Evolutionary conservation across 2,888 invertebrate genomes (phyloP), one percentile per base, ranked within the genome.

Genomic region (Nesidiocoris tenuis): DNA sequence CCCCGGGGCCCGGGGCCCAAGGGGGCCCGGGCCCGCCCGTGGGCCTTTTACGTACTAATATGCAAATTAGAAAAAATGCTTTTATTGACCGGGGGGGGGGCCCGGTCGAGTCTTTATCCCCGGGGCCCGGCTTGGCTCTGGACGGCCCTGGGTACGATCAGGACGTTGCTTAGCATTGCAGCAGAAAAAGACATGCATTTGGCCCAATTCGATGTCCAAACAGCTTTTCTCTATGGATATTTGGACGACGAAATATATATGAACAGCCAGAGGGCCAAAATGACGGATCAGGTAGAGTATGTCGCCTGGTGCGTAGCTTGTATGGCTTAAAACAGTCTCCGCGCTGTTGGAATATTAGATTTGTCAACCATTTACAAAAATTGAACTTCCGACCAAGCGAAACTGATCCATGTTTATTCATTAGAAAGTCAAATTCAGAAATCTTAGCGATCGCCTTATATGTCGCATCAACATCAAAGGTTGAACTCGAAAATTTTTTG

Each of bases 221-320:
- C 68, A 18, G 68, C 68, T 2, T 68, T 55, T 18, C 19, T 66
- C 17, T 66, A 66, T 39, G 66, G 66, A 5, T 5, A 66, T 5
- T 39, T 66, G 55, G 56, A 68, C 16, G 68, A 68, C 18, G 23
- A 12, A 19, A 21, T 68, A 19, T 68, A 68, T 21, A 68, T 68
- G 68, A 57, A 3, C 68, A 68, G 68, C 68, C 68, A n/a, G 68
- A 68, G 18, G 68, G 68, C 16, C 56, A 68, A 22, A 17, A 68
- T 68, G 68, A 68, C 21, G 54, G 55, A 16, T 56, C 68, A 9
- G 17, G 18, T 25, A 65, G 25, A 65, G 65, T 65, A 22, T 68
- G 55, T 19, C 55, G 56, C 3, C 57, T 68, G 2, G 18, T 18
- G 22, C 18, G 17, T 21, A 68, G 56, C 19, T 39, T 65, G 3